Evolutionary conservation across 2,113 vertebrate genomes (phyloP).

Genomic region (Peromyscus californicus): DNA sequence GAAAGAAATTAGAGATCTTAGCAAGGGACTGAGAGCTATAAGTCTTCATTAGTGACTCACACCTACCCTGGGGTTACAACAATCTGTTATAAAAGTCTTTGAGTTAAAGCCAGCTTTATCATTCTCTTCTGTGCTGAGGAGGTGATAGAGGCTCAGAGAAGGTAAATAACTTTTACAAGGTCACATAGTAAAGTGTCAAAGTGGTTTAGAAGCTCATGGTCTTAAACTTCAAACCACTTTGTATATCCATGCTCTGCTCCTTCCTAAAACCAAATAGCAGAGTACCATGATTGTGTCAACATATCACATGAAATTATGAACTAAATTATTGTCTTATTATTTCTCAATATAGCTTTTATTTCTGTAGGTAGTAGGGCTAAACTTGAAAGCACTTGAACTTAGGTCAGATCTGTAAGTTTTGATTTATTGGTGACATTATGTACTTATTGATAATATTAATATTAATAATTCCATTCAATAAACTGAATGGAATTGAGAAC

Average conservation of each 20-base stretch:
- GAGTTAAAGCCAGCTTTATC: constrained; percentile 64
- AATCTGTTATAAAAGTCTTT: constrained; percentile 74
- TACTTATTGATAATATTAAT: neutral
- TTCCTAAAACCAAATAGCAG: neutral
- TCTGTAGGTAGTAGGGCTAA: neutral
- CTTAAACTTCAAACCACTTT: constrained; percentile 49
- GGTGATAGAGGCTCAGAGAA: constrained; percentile 17
- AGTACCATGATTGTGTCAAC: neutral
- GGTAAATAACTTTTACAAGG: constrained; percentile 68
- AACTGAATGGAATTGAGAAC: neutral
- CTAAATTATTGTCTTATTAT: neutral
- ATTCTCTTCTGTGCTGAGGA: constrained; percentile 60
- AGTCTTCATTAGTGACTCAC: constrained; percentile 78
- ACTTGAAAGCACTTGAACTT: neutral
- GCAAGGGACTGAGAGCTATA: constrained; percentile 69
- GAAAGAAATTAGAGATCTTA: constrained; percentile 76
- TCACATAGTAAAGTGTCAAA: constrained; percentile 58
- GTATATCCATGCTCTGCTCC: neutral
- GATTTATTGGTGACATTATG: neutral
- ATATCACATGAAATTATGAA: neutral
- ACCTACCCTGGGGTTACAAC: constrained; percentile 74
- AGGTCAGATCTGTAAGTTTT: constrained; percentile 22
- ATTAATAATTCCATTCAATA: neutral
- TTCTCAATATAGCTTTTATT: neutral
- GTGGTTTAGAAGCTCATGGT: neutral